These are phyloP conservation scores for Tenualosa ilisha DNA, from an alignment of 2,797 vertebrate genomes.

Conservation along the genomic window DNA sequence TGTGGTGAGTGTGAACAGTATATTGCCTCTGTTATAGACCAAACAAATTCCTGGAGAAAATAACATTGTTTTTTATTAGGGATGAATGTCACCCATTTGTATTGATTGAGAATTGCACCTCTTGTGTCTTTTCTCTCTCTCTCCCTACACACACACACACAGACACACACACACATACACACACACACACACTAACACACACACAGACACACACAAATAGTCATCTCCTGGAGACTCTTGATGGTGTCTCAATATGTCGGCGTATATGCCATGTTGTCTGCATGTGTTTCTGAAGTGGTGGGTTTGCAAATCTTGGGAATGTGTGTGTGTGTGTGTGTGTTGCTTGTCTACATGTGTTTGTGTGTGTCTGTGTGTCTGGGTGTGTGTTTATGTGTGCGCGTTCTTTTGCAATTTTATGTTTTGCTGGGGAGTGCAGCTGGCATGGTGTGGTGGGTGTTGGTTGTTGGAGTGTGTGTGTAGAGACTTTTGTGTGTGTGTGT, in stretches of 20 bases:
- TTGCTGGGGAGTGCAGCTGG: slow-evolving; percentile 59
- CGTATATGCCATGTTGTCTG: background rate
- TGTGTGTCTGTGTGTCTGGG: slow-evolving; percentile 30
- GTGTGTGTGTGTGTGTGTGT: background rate
- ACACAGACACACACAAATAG: background rate
- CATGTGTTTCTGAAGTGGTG: background rate
- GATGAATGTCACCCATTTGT: slow-evolving; percentile 47
- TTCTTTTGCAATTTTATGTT: slow-evolving; percentile 54
- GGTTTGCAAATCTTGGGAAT: background rate
- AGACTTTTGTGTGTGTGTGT: slow-evolving; percentile 43
- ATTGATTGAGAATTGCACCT: slow-evolving; percentile 52
- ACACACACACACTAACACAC: slow-evolving; percentile 16
- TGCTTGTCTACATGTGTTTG: background rate
- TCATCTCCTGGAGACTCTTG: background rate
- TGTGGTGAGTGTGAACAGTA: background rate
- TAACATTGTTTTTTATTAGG: slow-evolving; percentile 52
- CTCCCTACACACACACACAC: slow-evolving; percentile 26
- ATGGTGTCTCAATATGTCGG: background rate
- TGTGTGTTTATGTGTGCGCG: background rate
- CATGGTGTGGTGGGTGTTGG: slow-evolving; percentile 31
- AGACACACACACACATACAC: slow-evolving; percentile 4
- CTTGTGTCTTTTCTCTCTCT: slow-evolving; percentile 26
- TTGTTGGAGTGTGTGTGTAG: slow-evolving; percentile 2
- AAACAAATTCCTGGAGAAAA: slow-evolving; percentile 43
- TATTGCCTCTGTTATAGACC: background rate